Evolutionary conservation across 1,140 invertebrate genomes (phyloP), one percentile per base, ranked within the genome.

Genomic region (Drosophila bocqueti): DNA sequence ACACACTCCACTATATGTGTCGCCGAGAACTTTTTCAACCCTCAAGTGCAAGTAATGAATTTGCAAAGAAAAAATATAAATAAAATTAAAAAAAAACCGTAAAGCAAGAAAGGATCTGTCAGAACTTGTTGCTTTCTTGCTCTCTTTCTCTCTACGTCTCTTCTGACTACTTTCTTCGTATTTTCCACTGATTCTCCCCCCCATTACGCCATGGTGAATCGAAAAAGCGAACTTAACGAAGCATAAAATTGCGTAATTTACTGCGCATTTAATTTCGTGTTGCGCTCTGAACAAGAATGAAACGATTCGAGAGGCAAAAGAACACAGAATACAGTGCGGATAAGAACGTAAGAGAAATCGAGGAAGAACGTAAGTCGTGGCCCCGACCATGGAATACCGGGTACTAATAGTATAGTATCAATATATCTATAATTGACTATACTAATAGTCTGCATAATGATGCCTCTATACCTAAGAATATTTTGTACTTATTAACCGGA

Each of bases 191-290:
- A 57, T 21, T 61, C 57, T 67, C 40, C 24, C 29, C 49, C 49
- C 36, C 55, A 61, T 50, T 50, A 42, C 49, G 50, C 45, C 47
- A 31, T 38, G 57, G 63, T 46, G 76, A 82, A 68, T 60, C 47
- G 24, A 40, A 76, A 71, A 67, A 54, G 58, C 46, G 42, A 80
- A 74, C 58, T 80, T 75, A 87, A 87, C 83, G 84, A 87, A 87
- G 84, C 83, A 89, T 89, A 81, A 87, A 87, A 87, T 89, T 87
- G 84, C 77, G 83, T 89, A 89, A 87, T 87, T 87, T 89, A 89
- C 83, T 89, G 83, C 84, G 83, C 83, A 89, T 87, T 87, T 83
- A 89, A 83, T 87, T 89, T 84, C 73, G 66, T 83, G 72, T 89
- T 83, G 76, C 49, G 83, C 81, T 87, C 76, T 58, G 83, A 69